Base-by-base conservation (phyloP, 1,140 invertebrate genomes). In the Ooceraea biroi region DNA sequence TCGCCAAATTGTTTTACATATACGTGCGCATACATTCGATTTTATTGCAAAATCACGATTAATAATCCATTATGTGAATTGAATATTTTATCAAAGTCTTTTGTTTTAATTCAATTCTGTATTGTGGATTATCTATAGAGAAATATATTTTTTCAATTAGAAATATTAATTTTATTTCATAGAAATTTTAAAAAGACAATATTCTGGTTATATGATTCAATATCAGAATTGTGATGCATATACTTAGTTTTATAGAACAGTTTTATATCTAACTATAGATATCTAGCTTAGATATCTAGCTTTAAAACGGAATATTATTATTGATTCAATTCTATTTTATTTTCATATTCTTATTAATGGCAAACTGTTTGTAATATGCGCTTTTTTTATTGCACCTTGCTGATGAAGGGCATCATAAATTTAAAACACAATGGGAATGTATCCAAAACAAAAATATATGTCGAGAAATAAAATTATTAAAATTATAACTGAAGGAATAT, bases 91-190 rank as follows among this genome's bases (percentile, higher is more conserved):
- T n/a, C 12, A 61, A 60, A 46, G 19, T 3, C 1, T 12, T 2
- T 11, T 14, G 0, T 61, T 4, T 73, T 44, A 44, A n/a, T n/a
- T n/a, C n/a, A 4, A 19, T 1, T 7, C 7, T 0, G 55, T 72
- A 41, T 69, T n/a, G n/a, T 50, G 17, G 48, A 1, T 11, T 3
- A 25, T 36, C 14, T 57, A 55, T 41, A 4, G 1, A 72, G 3
- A 72, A 52, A 72, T 72, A 7, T 36, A 14, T 14, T 1, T 72
- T 36, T 22, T 8, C 12, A 1, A 30, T 69, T 30, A 52, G 19
- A 48, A 68, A 69, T 69, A 7, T 19, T 71, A 36, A 71, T 55
- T 71, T 71, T 55, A 71, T 55, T 71, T 71, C 8, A 0, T 1
- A 19, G 11, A 7, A 36, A 30, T 7, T 7, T 65, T 1, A 22